phyloP scores from a whole-genome alignment of 1,140 invertebrate genomes.

The Drosophila obscura region DNA sequence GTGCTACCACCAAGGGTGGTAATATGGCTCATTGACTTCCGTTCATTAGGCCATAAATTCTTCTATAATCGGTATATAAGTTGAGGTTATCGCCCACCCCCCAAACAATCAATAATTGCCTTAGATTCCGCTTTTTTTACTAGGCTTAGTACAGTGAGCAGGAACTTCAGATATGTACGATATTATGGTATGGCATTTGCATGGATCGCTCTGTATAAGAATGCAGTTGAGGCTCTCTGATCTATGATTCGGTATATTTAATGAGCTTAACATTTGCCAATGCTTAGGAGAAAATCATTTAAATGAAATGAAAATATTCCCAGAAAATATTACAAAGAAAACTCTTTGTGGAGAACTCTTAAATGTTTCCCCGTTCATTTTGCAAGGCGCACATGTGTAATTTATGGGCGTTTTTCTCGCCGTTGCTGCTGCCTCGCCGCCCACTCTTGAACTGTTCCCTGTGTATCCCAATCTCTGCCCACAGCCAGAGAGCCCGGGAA shows the following conservation, averaged over 20 bases:
- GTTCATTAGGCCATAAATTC: slow-evolving; percentile 35
- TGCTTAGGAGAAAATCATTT: too few species aligned
- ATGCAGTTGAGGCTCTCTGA: slow-evolving; percentile 1
- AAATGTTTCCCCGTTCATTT: slow-evolving; percentile 1
- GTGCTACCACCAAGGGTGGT: slow-evolving; percentile 17
- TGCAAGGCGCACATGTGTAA: slow-evolving; percentile 20
- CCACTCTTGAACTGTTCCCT: slow-evolving; percentile 26
- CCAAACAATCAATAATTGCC: slow-evolving; percentile 37
- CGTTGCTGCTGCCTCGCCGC: slow-evolving; percentile 12
- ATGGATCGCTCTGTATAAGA: slow-evolving; percentile 32
- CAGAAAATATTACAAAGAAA: background rate
- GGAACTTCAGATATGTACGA: slow-evolving; percentile 1
- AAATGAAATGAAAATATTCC: background rate
- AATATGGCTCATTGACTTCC: slow-evolving; percentile 35
- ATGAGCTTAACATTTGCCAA: slow-evolving; percentile 16
- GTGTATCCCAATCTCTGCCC: slow-evolving; percentile 36
- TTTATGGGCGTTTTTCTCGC: slow-evolving; percentile 33
- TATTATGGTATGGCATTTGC: slow-evolving; percentile 20
- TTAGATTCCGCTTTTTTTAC: slow-evolving; percentile 36
- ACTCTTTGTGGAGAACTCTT: background rate
- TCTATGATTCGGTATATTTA: background rate
- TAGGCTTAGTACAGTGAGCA: slow-evolving; percentile 6
- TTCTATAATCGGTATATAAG: slow-evolving; percentile 14
- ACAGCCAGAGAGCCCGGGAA: slow-evolving; percentile 17
- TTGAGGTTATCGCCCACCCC: slow-evolving; percentile 27